These are phyloP conservation scores for Zosterops lateralis DNA, from an alignment of 2,113 vertebrate genomes.

Conservation along the genomic window DNA sequence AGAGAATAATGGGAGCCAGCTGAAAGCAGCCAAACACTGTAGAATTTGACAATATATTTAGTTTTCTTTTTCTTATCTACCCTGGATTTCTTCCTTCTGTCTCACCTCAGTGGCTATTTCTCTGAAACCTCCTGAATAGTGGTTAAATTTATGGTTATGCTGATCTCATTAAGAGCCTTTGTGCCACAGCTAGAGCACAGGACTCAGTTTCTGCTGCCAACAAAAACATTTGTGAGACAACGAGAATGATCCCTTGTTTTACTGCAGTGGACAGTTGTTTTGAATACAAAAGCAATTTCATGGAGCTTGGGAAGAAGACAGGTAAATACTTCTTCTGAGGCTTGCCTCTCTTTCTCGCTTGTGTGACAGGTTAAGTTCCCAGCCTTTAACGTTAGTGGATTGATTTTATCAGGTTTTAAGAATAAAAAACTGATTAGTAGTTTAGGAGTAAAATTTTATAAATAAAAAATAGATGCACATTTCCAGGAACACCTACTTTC, in stretches of 20 bases:
- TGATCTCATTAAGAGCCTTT: neutral
- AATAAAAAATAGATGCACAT: neutral
- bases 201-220: neutral
- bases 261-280: neutral
- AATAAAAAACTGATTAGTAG: neutral
- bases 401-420: neutral
- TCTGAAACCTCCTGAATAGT: neutral
- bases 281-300: neutral
- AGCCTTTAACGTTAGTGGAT: neutral
- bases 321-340: neutral
- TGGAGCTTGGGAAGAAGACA: neutral
- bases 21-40: neutral
- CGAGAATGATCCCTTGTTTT: accelerated
- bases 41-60: neutral
- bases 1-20: neutral
- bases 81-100: neutral
- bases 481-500: neutral
- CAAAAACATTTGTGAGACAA: neutral
- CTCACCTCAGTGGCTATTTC: neutral
- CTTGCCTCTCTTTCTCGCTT: neutral
- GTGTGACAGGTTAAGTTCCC: accelerated
- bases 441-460: neutral
- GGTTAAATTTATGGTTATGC: neutral
- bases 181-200: neutral
- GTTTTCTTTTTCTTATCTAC: neutral